phyloP scores from a whole-genome alignment of 2,888 invertebrate genomes.

The Operophtera brumata region DNA sequence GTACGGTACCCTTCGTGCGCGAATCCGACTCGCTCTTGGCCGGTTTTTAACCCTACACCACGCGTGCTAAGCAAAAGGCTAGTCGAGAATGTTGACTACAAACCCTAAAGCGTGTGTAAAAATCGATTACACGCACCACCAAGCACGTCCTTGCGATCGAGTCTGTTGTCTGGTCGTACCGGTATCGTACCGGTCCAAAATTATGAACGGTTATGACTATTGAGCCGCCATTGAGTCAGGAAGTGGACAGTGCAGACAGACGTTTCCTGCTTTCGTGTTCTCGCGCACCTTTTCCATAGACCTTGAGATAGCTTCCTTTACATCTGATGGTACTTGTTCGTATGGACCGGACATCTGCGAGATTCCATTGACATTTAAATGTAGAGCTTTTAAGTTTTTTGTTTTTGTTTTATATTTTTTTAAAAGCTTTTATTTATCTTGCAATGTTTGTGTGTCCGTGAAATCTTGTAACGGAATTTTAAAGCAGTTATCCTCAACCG shows the following conservation, averaged over 20 bases:
- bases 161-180: constrained; percentile 41
- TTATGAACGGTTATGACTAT: constrained; percentile 40
- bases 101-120: constrained; percentile 39
- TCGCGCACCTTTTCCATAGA: constrained; percentile 43
- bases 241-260: constrained; percentile 46
- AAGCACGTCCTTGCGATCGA: constrained; percentile 44
- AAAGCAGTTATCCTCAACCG: no score
- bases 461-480: no score
- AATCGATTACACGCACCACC: constrained; percentile 45
- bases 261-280: constrained; percentile 57
- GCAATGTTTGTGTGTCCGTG: no score
- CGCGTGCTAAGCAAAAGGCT: no score
- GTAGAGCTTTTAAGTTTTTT: neutral
- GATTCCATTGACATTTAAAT: neutral
- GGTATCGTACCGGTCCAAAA: constrained; percentile 31
- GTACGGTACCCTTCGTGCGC: no score
- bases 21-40: no score
- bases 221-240: constrained; percentile 39
- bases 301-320: constrained; percentile 41
- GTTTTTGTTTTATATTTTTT: neutral
- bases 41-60: no score
- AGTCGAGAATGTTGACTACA: no score
- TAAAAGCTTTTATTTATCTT: no score
- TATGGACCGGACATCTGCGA: neutral
- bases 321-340: constrained; percentile 15